A percentile compares a stretch with the other conserved stretches of the same genome.
These are phyloP conservation scores for Procavia capensis DNA, from an alignment of 2,113 vertebrate species.

Conservation along the genomic window DNA sequence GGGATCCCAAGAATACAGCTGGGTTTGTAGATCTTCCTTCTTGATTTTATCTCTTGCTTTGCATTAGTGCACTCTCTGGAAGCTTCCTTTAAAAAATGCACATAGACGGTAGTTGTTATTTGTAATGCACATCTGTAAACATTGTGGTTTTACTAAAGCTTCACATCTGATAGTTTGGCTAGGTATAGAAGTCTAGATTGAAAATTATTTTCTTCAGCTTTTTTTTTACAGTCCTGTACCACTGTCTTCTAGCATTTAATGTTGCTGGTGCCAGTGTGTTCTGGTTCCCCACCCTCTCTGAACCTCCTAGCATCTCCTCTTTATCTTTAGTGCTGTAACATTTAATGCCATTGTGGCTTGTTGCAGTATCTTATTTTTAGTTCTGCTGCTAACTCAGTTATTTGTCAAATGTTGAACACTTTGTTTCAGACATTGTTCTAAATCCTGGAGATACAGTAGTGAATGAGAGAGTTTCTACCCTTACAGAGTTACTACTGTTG, in stretches of 20 bases:
- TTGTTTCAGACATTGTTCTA: neutral
- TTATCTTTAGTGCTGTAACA: neutral
- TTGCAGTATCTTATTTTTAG: neutral
- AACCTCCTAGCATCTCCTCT: neutral
- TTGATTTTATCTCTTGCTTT: neutral
- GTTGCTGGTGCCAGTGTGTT: neutral
- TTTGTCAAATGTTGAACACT: neutral
- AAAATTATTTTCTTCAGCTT: neutral
- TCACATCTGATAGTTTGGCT: conserved; percentile 1
- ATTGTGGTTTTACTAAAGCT: neutral
- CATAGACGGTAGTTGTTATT: neutral
- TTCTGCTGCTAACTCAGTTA: neutral
- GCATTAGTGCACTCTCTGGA: neutral
- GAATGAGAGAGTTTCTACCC: neutral
- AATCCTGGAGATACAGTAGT: neutral
- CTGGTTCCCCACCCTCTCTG: neutral
- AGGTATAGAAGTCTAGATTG: conserved; percentile 13
- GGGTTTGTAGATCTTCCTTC: neutral
- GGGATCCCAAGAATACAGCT: too few species aligned
- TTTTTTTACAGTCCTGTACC: neutral
- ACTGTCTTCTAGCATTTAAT: neutral
- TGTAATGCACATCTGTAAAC: neutral
- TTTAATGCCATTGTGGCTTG: neutral
- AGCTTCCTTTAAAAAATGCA: neutral
- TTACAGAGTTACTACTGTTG: neutral